Conservation (phyloP, 2,888 invertebrate genomes). For the Anodontia alba region DNA sequence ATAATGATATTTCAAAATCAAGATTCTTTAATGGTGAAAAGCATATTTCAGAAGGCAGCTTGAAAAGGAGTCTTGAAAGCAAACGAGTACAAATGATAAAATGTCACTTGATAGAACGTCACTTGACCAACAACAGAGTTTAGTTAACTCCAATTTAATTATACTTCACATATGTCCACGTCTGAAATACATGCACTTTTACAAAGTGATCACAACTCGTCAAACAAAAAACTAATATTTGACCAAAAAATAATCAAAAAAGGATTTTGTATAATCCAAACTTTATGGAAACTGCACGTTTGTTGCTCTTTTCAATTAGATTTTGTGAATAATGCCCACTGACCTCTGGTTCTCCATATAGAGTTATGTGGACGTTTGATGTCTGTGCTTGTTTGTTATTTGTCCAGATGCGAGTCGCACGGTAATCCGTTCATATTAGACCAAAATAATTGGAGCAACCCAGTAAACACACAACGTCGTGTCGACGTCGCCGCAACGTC, state of each 20-base stretch:
- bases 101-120: not conserved
- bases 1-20: too few species aligned
- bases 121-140: not conserved
- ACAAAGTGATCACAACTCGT: not conserved
- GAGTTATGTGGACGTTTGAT: not conserved
- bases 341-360: not conserved
- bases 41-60: too few species aligned
- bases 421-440: too few species aligned
- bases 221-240: constrained; percentile 17
- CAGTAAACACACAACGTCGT: too few species aligned
- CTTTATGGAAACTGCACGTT: constrained; percentile 34
- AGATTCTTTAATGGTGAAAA: too few species aligned
- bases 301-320: constrained; percentile 3
- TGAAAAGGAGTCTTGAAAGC: too few species aligned
- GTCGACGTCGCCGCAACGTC: too few species aligned
- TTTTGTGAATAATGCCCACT: not conserved
- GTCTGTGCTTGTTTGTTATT: not conserved
- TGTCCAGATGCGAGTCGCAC: not conserved
- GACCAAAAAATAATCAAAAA: constrained; percentile 20
- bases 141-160: not conserved
- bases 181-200: not conserved
- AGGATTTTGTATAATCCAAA: constrained; percentile 33
- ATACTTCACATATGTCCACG: not conserved
- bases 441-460: too few species aligned
- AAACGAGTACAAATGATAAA: too few species aligned